phyloP scores from a whole-genome alignment of 2,113 vertebrate species.

The Pygoscelis antarcticus region DNA sequence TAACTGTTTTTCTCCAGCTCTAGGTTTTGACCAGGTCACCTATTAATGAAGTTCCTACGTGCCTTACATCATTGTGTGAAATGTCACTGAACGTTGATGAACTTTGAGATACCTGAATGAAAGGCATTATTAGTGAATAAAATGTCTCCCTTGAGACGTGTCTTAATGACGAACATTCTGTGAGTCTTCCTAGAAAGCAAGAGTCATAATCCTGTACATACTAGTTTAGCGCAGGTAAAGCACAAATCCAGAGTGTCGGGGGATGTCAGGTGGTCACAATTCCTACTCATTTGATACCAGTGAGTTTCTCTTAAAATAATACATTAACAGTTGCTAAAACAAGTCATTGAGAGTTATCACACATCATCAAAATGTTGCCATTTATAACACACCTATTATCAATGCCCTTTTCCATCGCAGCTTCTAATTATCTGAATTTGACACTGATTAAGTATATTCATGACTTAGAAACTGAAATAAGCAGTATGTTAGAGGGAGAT shows the following conservation, averaged over 20 bases:
- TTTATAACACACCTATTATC: slow-evolving; percentile 25
- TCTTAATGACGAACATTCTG: neutral
- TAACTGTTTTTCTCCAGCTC: neutral
- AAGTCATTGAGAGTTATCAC: neutral
- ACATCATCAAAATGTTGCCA: neutral
- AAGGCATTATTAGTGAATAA: neutral
- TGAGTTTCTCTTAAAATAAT: neutral
- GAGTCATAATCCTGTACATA: neutral
- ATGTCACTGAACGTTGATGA: neutral
- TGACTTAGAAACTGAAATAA: slow-evolving; percentile 7
- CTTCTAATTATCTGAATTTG: slow-evolving; percentile 31
- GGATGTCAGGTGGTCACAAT: neutral
- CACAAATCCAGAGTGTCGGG: neutral
- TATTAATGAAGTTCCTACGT: fast-evolving
- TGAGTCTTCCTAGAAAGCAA: neutral
- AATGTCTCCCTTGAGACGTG: neutral
- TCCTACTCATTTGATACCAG: neutral
- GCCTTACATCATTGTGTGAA: neutral
- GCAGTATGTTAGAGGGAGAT: neutral
- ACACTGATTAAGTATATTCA: slow-evolving; percentile 26
- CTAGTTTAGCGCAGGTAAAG: neutral
- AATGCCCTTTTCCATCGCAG: neutral
- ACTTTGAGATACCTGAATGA: neutral
- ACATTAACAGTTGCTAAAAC: neutral
- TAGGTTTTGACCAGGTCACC: neutral